These are phyloP conservation scores for Heliconius hewitsoni DNA, from an alignment of 1,140 invertebrate species.

Conservation along the genomic window DNA sequence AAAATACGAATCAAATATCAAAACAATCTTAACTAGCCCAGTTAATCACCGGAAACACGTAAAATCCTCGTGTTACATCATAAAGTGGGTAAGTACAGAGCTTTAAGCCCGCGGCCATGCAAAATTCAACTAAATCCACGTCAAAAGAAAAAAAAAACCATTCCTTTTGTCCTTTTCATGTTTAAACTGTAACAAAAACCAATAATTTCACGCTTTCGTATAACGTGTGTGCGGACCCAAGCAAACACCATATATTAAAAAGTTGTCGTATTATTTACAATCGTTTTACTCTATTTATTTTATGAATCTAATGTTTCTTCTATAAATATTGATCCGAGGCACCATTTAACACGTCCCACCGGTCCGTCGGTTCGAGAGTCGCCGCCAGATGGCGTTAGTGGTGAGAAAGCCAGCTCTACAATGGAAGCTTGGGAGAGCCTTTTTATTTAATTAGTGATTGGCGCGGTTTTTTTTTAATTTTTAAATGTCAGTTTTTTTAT, in stretches of 20 bases:
- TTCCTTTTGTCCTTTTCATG: conserved; percentile 74
- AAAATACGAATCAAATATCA: background rate
- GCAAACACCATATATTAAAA: conserved; percentile 79
- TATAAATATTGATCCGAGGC: conserved; percentile 74
- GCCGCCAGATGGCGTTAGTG: conserved; percentile 53
- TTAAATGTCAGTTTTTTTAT: background rate
- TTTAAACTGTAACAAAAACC: conserved; percentile 78
- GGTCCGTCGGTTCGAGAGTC: conserved; percentile 40
- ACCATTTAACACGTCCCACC: conserved; percentile 77
- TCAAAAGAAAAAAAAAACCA: conserved; percentile 62
- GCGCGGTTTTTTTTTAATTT: no score
- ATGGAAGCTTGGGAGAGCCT: background rate
- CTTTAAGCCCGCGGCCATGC: conserved; percentile 16
- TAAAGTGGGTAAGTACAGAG: conserved; percentile 8
- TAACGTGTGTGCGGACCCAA: conserved; percentile 76
- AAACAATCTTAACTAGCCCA: conserved; percentile 9
- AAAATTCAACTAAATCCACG: conserved; percentile 53
- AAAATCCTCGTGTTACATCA: conserved; percentile 12
- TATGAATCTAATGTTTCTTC: conserved; percentile 80
- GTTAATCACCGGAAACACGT: conserved; percentile 12
- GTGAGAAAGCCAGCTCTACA: background rate
- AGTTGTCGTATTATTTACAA: conserved; percentile 79
- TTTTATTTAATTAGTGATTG: background rate
- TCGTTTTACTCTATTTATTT: conserved; percentile 80
- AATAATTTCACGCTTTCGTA: conserved; percentile 79